Evolutionary conservation across 2,888 invertebrate species (phyloP), one percentile per base, ranked within the genome.

Genomic region (Heliconius sara): DNA sequence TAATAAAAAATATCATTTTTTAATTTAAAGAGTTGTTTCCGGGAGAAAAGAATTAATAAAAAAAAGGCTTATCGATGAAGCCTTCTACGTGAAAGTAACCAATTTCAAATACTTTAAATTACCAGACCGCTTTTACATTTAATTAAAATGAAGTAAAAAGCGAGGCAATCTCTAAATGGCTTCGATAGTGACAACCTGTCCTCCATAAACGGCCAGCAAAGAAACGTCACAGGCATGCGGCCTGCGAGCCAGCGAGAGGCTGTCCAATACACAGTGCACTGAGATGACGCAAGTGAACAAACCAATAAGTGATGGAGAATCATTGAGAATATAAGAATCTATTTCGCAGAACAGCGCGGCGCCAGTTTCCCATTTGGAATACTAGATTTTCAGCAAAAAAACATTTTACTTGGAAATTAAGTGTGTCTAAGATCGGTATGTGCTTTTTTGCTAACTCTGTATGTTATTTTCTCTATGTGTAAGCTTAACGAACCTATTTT

Each of bases 171-270:
- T 73, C 16, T 60, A 73, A 60, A 73, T 34, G 73, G 73, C 19
- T 25, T n/a, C 60, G 34, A n/a, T 73, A 19, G 73, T 73, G 73
- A 73, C 60, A 73, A 73, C 73, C 60, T 60, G 73, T 73, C 57
- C 73, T 39, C 73, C 73, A 3, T 73, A 60, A 6, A 73, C 9
- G 60, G 73, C 6, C 22, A 34, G n/a, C 22, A 73, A 73, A 73
- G 60, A 60, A 73, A 73, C 34, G 57, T 73, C 73, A 73, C 60
- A 73, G 73, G 73, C 73, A 73, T 73, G 73, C 39, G 73, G 73
- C n/a, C 34, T 60, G 57, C 60, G 60, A n/a, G 60, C n/a, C 60
- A n/a, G 22, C 22, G 57, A 39, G 73, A n/a, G n/a, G 34, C 30
- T 19, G 57, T 34, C 16, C 16, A 16, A 16, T 47, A 4, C 30